phyloP scores from a whole-genome alignment of 1,140 invertebrate species.

The Drosophila murphyi region DNA sequence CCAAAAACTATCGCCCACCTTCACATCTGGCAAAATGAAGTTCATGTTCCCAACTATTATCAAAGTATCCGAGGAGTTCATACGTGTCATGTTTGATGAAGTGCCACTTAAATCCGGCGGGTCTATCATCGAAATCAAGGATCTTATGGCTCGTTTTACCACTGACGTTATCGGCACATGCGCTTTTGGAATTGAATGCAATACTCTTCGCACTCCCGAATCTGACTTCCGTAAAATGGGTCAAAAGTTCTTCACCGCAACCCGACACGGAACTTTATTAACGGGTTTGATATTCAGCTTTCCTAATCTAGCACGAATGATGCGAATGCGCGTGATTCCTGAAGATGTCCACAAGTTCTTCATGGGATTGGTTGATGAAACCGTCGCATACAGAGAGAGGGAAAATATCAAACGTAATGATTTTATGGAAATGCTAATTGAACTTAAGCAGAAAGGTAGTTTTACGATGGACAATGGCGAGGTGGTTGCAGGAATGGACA shows the following conservation, averaged over 20 bases:
- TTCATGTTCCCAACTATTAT: conserved; percentile 85
- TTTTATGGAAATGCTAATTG: conserved; percentile 86
- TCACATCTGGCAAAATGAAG: conserved; percentile 86
- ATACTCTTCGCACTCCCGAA: conserved; percentile 83
- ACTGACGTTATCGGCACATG: conserved; percentile 86
- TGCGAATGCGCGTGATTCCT: conserved; percentile 46
- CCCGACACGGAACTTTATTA: conserved; percentile 39
- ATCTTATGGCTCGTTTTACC: conserved; percentile 87
- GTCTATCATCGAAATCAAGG: conserved; percentile 86
- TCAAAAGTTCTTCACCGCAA: conserved; percentile 48
- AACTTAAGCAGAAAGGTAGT: conserved; percentile 82
- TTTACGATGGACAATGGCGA: conserved; percentile 62
- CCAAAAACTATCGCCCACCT: conserved; percentile 85
- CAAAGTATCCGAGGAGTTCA: conserved; percentile 65
- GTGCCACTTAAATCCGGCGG: conserved; percentile 45
- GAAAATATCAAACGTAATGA: conserved; percentile 85
- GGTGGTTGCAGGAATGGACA: conserved; percentile 47
- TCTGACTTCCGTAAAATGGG: conserved; percentile 84
- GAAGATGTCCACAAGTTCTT: conserved; percentile 86
- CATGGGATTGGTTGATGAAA: conserved; percentile 84
- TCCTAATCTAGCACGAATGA: conserved; percentile 41
- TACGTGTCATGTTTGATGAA: conserved; percentile 55
- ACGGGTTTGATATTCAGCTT: conserved; percentile 56
- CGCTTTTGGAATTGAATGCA: conserved; percentile 85
- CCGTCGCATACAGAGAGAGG: conserved; percentile 84